phyloP scores from a whole-genome alignment of 2,113 vertebrate genomes.

The Cyanistes caeruleus region DNA sequence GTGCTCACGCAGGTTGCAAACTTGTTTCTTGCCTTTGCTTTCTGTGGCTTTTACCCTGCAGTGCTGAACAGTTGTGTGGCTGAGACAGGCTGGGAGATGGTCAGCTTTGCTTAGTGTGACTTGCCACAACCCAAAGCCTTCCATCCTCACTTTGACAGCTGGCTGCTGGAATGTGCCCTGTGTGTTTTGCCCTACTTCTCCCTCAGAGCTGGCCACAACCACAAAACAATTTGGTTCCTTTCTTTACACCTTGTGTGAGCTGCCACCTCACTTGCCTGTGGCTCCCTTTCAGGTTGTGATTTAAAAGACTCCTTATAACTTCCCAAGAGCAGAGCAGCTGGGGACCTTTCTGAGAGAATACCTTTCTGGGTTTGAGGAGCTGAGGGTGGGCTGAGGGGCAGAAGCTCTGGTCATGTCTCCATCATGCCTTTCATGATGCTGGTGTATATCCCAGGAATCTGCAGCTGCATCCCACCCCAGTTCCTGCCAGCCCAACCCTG shows the following conservation, averaged over 20 bases:
- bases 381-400: accelerated
- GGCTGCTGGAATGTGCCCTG: accelerated
- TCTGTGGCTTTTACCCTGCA: not conserved
- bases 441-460: accelerated
- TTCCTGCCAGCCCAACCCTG: not conserved
- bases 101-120: not conserved
- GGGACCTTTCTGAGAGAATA: not conserved
- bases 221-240: not conserved
- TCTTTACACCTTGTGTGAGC: accelerated
- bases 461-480: accelerated
- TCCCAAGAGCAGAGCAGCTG: not conserved
- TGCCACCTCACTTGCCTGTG: accelerated
- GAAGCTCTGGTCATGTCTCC: not conserved
- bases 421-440: accelerated
- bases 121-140: not conserved
- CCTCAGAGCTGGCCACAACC: not conserved
- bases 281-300: accelerated
- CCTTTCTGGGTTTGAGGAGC: accelerated
- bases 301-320: not conserved
- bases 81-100: not conserved
- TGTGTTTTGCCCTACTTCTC: not conserved
- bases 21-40: not conserved
- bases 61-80: not conserved
- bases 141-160: accelerated
- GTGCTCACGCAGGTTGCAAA: not conserved